Percentiles rank a stretch among this genome's conserved stretches.
Conservation (phyloP, 2,113 vertebrate species). For the Phyllopteryx taeniolatus region DNA sequence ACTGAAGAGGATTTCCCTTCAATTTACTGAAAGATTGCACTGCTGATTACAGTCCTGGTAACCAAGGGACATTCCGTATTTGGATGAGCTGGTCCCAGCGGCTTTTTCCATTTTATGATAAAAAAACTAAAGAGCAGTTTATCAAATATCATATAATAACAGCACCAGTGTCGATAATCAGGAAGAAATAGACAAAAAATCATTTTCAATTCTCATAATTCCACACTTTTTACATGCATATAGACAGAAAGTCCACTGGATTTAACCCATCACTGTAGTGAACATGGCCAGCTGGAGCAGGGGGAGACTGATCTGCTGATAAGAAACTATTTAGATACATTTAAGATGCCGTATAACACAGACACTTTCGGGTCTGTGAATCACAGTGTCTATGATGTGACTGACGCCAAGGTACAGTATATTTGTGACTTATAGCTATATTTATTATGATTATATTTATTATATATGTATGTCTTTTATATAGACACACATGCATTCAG, state of each 20-base stretch:
- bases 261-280: not conserved
- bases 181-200: not conserved
- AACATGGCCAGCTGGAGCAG: not conserved
- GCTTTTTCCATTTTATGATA: not conserved
- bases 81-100: constrained; percentile 19
- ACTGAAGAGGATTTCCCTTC: constrained; percentile 29
- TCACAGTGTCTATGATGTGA: constrained; percentile 26
- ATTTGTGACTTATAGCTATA: not conserved
- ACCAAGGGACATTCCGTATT: constrained; percentile 27
- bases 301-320: not conserved
- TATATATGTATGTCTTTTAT: not conserved
- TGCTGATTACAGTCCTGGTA: constrained; percentile 33
- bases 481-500: not conserved
- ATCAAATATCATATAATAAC: too few species aligned
- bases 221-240: not conserved
- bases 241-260: not conserved
- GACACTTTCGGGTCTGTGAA: constrained; percentile 37
- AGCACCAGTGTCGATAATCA: not conserved
- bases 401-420: not conserved
- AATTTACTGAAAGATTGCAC: constrained; percentile 37
- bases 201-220: not conserved
- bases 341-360: not conserved
- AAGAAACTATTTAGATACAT: not conserved
- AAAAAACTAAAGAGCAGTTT: constrained; percentile 10
- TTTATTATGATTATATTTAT: not conserved